phyloP scores from a whole-genome alignment of 2,113 vertebrate species.

The Macquaria ambigua region DNA sequence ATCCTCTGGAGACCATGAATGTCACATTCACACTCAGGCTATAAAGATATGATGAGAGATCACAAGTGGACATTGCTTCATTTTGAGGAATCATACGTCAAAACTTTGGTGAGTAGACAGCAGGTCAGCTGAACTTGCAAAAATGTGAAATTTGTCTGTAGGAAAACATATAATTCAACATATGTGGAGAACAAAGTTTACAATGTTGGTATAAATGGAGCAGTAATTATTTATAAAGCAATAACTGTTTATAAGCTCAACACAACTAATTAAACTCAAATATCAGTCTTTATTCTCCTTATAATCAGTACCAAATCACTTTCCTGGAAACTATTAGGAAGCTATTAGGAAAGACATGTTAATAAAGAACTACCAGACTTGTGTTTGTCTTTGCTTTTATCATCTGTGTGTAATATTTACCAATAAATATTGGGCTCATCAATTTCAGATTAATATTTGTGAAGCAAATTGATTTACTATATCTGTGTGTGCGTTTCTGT shows the following conservation, averaged over 20 bases:
- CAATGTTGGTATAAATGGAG: background rate
- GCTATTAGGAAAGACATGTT: background rate
- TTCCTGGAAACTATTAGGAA: background rate
- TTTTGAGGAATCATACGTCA: no score
- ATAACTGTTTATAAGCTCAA: no score
- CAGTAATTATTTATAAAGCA: background rate
- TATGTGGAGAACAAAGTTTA: background rate
- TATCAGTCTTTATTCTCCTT: background rate
- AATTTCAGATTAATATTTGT: conserved; percentile 11
- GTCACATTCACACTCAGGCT: no score
- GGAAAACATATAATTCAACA: background rate
- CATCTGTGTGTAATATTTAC: background rate
- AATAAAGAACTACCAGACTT: background rate
- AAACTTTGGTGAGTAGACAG: background rate
- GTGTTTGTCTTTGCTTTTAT: conserved; percentile 7
- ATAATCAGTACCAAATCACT: background rate
- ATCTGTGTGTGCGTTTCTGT: background rate
- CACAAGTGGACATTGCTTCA: no score
- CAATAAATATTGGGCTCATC: background rate
- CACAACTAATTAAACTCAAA: conserved; percentile 3
- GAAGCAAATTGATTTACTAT: background rate
- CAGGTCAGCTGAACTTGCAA: background rate
- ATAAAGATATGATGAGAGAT: background rate
- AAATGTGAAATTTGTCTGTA: background rate
- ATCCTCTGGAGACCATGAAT: no score